A percentile compares a stretch with the other conserved stretches of the same genome.
phyloP scores from a whole-genome alignment of 1,140 invertebrate species.

The Brachionus rotundiformis region DNA sequence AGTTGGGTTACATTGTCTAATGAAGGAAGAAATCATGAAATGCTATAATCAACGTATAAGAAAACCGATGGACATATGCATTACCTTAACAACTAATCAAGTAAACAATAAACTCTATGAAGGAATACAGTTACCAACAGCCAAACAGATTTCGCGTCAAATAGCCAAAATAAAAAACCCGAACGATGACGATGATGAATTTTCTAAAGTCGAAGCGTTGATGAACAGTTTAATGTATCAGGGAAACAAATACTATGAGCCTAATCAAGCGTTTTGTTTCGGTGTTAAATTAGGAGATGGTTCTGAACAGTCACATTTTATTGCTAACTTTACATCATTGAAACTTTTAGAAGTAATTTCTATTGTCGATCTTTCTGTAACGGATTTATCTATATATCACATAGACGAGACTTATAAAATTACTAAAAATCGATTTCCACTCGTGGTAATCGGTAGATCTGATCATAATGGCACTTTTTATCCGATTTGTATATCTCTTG shows the following conservation, averaged over 20 bases:
- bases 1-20: neutral
- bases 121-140: neutral
- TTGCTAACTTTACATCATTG: neutral
- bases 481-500: slow-evolving; percentile 5
- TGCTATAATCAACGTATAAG: neutral
- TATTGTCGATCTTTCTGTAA: neutral
- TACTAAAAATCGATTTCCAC: neutral
- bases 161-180: neutral
- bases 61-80: neutral
- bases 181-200: neutral
- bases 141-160: neutral
- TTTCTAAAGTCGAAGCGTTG: neutral
- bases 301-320: neutral
- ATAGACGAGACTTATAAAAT: slow-evolving; percentile 25
- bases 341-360: too few relatives aligned
- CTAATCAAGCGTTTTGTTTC: slow-evolving; percentile 2
- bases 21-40: neutral
- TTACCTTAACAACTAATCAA: neutral
- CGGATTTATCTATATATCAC: neutral
- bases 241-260: neutral
- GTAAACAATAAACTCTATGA: neutral
- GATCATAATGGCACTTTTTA: slow-evolving; percentile 20
- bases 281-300: slow-evolving; percentile 7
- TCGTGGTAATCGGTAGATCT: slow-evolving; percentile 7
- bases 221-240: neutral